These are phyloP conservation scores for Gymnodraco acuticeps DNA, from an alignment of 2,797 vertebrate species.

Conservation along the genomic window DNA sequence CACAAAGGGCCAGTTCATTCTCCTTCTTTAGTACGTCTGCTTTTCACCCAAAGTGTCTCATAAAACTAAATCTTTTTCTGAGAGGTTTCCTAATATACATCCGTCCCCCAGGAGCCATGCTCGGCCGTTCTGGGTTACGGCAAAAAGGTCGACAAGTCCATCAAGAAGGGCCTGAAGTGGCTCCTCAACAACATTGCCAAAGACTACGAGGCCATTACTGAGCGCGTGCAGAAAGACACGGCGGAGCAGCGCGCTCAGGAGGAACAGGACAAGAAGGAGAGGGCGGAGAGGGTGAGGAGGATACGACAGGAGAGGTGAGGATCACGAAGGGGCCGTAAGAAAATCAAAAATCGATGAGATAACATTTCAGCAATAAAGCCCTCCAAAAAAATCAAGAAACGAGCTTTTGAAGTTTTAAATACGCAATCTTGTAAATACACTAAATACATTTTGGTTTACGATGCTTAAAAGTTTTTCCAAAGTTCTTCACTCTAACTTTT, in stretches of 20 bases:
- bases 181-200: constrained; percentile 93
- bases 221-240: constrained; percentile 94
- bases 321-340: too few relatives aligned
- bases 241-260: constrained; percentile 90
- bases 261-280: constrained; percentile 92
- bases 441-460: too few relatives aligned
- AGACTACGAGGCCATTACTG: constrained; percentile 92
- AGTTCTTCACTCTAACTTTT: too few relatives aligned
- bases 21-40: not conserved
- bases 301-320: constrained; percentile 92
- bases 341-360: not conserved
- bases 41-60: not conserved
- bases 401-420: too few relatives aligned
- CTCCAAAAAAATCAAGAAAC: not conserved
- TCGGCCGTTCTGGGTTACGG: constrained; percentile 93
- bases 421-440: too few relatives aligned
- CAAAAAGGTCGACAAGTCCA: constrained; percentile 95
- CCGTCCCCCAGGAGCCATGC: constrained; percentile 88
- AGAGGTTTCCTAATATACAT: not conserved
- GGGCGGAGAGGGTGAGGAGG: constrained; percentile 89
- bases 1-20: not conserved
- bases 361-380: not conserved
- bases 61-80: not conserved
- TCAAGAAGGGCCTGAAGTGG: constrained; percentile 94
- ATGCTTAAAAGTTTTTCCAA: too few relatives aligned